Evolutionary conservation across 2,888 invertebrate species (phyloP).

Genomic region (Neria commutata): DNA sequence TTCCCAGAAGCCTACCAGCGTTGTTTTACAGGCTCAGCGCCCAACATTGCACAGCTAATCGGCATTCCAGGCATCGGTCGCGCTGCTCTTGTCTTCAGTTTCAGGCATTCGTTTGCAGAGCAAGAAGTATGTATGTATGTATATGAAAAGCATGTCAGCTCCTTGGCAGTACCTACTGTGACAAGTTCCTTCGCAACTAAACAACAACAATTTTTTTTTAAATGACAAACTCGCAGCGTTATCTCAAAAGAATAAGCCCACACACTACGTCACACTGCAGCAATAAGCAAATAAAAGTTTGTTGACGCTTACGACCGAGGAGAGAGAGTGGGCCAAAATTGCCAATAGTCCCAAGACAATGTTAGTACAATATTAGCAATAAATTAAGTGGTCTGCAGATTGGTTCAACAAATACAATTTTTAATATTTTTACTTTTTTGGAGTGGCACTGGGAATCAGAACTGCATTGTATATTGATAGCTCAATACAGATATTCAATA

Average conservation of each 20-base stretch:
- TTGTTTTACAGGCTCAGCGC: not conserved
- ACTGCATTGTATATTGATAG: no score
- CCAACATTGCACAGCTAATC: not conserved
- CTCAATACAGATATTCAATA: no score
- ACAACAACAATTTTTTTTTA: not conserved
- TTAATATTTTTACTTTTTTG: no score
- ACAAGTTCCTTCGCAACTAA: not conserved
- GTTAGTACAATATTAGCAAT: no score
- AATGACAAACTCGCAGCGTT: not conserved
- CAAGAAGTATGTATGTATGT: not conserved
- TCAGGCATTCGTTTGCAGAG: not conserved
- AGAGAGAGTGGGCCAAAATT: not conserved
- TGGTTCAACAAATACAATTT: no score
- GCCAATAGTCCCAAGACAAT: not conserved
- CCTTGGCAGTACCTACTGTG: no score
- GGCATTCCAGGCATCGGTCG: not conserved
- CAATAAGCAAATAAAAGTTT: slow-evolving; percentile 22
- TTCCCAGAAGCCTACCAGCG: not conserved
- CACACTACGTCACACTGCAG: no score
- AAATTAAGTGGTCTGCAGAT: no score
- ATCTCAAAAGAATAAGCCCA: slow-evolving; percentile 5
- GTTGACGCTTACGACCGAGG: not conserved
- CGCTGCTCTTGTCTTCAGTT: not conserved
- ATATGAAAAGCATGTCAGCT: no score
- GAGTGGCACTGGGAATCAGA: no score